A percentile compares a stretch with the other conserved stretches of the same genome.
These are phyloP conservation scores for Lutraria lutraria DNA, from an alignment of 2,888 invertebrate genomes.

Conservation along the genomic window DNA sequence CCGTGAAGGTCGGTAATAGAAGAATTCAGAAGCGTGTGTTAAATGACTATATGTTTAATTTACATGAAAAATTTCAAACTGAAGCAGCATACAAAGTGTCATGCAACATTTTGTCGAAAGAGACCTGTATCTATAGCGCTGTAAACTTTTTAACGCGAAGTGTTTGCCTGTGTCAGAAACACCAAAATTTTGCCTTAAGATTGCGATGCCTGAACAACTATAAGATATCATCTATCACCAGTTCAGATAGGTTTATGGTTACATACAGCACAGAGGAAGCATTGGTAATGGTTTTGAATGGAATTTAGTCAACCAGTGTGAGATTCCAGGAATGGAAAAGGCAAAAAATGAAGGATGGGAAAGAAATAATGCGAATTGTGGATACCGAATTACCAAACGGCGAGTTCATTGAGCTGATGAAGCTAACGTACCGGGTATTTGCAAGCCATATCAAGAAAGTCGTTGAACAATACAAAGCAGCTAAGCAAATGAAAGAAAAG, in stretches of 20 bases:
- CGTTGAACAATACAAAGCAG: conserved; percentile 30
- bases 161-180: conserved; percentile 54
- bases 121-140: conserved; percentile 40
- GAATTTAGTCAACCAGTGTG: conserved; percentile 29
- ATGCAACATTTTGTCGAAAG: conserved; percentile 45
- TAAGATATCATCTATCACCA: conserved; percentile 29
- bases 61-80: conserved; percentile 56
- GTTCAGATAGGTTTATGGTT: conserved; percentile 58
- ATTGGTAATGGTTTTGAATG: conserved; percentile 25
- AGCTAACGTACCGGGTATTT: conserved; percentile 75
- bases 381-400: conserved; percentile 40
- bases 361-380: conserved; percentile 55
- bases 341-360: conserved; percentile 56
- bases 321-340: conserved; percentile 61
- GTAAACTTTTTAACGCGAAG: conserved; percentile 51
- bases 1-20: conserved; percentile 46
- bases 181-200: conserved; percentile 56
- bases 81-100: conserved; percentile 46
- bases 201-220: conserved; percentile 43
- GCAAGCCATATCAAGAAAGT: conserved; percentile 45
- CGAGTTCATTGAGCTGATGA: conserved; percentile 84
- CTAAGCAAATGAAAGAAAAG: conserved; percentile 51
- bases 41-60: conserved; percentile 59
- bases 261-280: conserved; percentile 33
- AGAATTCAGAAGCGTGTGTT: conserved; percentile 54